Evolutionary conservation across 2,797 vertebrate genomes (phyloP).

Genomic region (Eupleurogrammus muticus): DNA sequence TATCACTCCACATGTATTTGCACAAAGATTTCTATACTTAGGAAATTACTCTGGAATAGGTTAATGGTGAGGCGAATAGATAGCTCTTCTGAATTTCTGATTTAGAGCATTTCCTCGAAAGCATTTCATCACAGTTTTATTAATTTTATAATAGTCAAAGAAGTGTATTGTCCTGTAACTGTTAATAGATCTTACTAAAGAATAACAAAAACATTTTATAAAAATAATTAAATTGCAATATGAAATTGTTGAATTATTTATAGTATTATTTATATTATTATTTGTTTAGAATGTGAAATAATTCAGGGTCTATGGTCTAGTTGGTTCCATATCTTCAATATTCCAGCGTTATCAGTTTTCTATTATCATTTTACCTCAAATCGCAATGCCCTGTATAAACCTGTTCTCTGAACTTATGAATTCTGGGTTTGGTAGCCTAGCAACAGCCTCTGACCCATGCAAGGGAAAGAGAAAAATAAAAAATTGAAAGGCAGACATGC

Average conservation of each 20-base stretch:
- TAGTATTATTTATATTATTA: constrained; percentile 2
- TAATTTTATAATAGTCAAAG: background rate
- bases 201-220: background rate
- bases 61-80: background rate
- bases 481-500: constrained; percentile 74
- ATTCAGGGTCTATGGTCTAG: constrained; percentile 33
- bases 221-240: background rate
- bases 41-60: background rate
- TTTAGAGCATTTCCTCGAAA: background rate
- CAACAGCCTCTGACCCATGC: constrained; percentile 86
- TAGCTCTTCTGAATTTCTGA: background rate
- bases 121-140: background rate
- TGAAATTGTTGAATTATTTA: background rate
- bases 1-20: background rate
- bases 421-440: constrained; percentile 87
- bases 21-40: background rate
- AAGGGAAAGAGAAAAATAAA: constrained; percentile 73
- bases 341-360: constrained; percentile 60
- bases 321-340: constrained; percentile 47
- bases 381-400: constrained; percentile 80
- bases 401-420: constrained; percentile 82
- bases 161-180: background rate
- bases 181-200: background rate
- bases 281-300: constrained; percentile 35
- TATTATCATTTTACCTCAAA: constrained; percentile 77